A percentile compares a stretch with the other conserved stretches of the same genome.
Evolutionary conservation across 2,113 vertebrate genomes (phyloP).

Genomic region (Anhinga anhinga): DNA sequence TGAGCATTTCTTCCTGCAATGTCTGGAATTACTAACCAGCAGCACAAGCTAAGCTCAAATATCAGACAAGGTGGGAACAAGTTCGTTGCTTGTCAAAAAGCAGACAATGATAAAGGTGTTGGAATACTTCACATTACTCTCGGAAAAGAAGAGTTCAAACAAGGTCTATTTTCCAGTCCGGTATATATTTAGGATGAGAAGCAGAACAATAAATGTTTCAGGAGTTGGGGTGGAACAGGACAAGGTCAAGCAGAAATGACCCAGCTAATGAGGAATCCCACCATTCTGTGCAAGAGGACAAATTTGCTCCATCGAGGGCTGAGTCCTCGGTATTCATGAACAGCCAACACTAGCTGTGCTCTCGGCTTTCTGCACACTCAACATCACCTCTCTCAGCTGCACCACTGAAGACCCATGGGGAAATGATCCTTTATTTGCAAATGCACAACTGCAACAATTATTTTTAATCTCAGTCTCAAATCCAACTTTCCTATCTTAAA

Average conservation of each 20-base stretch:
- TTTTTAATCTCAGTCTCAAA: not conserved
- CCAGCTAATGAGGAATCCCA: not conserved
- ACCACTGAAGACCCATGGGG: not conserved
- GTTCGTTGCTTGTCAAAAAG: constrained; percentile 31
- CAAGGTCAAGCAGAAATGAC: not conserved
- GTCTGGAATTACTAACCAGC: constrained; percentile 71
- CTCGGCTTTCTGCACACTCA: not conserved
- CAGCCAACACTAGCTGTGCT: not conserved
- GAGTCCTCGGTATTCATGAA: not conserved
- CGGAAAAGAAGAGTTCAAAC: constrained; percentile 7
- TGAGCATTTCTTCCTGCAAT: constrained; percentile 65
- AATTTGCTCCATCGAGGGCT: not conserved
- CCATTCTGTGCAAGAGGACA: not conserved
- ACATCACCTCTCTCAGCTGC: not conserved
- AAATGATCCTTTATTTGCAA: not conserved
- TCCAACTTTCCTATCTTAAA: not conserved
- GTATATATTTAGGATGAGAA: not conserved
- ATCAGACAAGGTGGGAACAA: constrained; percentile 39
- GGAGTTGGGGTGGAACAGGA: not conserved
- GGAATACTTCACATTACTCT: not conserved
- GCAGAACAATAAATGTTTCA: not conserved
- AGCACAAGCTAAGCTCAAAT: constrained; percentile 35
- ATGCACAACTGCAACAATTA: not conserved
- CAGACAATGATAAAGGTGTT: not conserved
- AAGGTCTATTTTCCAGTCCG: not conserved